Base-by-base conservation (phyloP, 2,113 vertebrate genomes). In the Morphnarchus princeps region DNA sequence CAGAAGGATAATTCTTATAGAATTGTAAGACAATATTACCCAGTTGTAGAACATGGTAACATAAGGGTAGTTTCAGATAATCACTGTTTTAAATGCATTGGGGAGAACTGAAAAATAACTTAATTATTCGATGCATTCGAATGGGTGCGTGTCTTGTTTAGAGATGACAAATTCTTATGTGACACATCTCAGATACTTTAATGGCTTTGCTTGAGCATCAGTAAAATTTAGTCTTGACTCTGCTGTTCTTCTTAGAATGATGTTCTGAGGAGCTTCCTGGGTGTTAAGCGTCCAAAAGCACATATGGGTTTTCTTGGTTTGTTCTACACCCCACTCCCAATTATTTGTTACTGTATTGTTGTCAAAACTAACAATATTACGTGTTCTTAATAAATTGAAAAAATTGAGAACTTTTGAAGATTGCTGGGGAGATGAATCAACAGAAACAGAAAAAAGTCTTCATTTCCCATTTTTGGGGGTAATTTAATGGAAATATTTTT, bases 1-100 rank as follows among this genome's bases (percentile, higher is more conserved):
- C 16, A 32, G 13, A 80, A 15, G 43, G 45, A 4, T 24, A 4
- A 3, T 10, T 67, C 10, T 21, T 49, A 9, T 4, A n/a, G 66
- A 28, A 4, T 16, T 58, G 14, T 25, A 13, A 32, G 25, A 11
- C 4, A 4, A 0, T 9, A 5, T 67, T 42, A 10, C 11, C 19
- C 14, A 10, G 20, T 18, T 62, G 18, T 11, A 55, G 79, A 69
- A 9, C 13, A 8, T 10, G 32, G 14, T 79, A n/a, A 36, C 8
- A 0, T 8, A 2, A 13, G 10, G 52, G 12, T 66, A 19, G 11
- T 34, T 73, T 65, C 38, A 57, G 18, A 8, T 42, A 71, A 11
- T 58, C 13, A 3, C 18, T 49, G 36, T 34, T 76, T 21, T 20
- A 25, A 50, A 29, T 22, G 36, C 47, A 1, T 6, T 31, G 34